phyloP scores from a whole-genome alignment of 2,113 vertebrate species.

The Aleadryas rufinucha region DNA sequence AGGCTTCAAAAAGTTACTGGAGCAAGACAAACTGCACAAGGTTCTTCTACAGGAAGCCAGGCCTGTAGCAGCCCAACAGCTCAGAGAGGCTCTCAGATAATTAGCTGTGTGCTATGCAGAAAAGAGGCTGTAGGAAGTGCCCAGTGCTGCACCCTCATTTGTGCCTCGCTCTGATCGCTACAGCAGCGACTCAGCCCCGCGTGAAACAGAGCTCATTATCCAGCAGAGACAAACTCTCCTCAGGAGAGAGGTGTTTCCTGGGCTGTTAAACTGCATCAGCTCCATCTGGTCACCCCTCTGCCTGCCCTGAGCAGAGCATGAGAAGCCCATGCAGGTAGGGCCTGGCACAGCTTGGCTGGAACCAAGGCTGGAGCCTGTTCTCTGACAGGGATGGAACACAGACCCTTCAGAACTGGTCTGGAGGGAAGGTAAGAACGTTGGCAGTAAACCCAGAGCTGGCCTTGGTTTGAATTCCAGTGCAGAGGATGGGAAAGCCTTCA shows the following conservation, averaged over 20 bases:
- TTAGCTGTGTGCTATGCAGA: conserved; percentile 1
- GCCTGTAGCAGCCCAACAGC: neutral
- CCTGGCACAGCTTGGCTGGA: neutral
- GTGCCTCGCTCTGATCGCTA: neutral
- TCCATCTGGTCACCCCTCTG: neutral
- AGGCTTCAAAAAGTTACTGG: conserved; percentile 45
- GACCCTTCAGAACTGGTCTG: neutral
- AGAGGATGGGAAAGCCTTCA: neutral
- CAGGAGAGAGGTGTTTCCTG: neutral
- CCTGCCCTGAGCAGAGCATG: neutral
- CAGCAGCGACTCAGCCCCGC: neutral
- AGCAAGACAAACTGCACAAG: neutral
- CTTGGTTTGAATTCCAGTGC: neutral
- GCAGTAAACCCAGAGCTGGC: neutral
- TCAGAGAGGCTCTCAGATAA: conserved; percentile 9
- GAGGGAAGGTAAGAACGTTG: neutral
- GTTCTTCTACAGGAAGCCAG: neutral
- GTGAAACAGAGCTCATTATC: conserved; percentile 33
- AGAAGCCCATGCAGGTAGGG: neutral
- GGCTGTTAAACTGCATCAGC: neutral
- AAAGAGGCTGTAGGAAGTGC: neutral
- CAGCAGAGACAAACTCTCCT: conserved; percentile 16
- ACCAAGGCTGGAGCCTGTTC: neutral
- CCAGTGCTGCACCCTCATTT: conserved; percentile 20
- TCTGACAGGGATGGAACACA: neutral